Conservation (phyloP, 37 sponge, comb jelly and placozoan genomes). For the Aphrocallistes beatrix region DNA sequence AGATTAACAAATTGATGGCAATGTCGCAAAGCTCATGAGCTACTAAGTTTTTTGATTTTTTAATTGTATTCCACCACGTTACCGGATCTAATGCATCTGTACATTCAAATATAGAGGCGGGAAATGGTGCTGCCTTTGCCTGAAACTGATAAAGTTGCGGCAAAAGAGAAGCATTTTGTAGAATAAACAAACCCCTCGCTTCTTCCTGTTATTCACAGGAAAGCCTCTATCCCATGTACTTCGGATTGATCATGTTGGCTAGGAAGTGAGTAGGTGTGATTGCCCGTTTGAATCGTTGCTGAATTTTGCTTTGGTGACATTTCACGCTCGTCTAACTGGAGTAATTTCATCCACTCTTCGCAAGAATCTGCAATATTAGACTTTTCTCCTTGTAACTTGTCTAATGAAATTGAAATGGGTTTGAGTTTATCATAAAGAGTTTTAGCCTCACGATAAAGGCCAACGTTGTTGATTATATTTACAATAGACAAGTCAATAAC, state of each 20-base stretch:
- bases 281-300: background rate
- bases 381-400: background rate
- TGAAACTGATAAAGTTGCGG: background rate
- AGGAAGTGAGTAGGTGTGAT: background rate
- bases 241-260: background rate
- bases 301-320: background rate
- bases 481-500: conserved; percentile 10
- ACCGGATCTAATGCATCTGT: background rate
- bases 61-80: background rate
- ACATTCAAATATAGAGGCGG: background rate
- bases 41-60: background rate
- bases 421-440: background rate
- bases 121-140: background rate
- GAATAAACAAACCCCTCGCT: background rate
- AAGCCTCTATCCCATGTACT: background rate
- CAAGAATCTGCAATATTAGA: background rate
- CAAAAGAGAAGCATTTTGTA: background rate
- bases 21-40: background rate
- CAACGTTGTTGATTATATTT: background rate
- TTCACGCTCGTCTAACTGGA: background rate
- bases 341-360: background rate
- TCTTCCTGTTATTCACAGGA: background rate
- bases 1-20: background rate
- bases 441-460: conserved; percentile 15
- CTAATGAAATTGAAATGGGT: conserved; percentile 9